A percentile compares a stretch with the other conserved stretches of the same genome.
phyloP scores from a whole-genome alignment of 2,888 invertebrate genomes.

The Platycheirus albimanus region DNA sequence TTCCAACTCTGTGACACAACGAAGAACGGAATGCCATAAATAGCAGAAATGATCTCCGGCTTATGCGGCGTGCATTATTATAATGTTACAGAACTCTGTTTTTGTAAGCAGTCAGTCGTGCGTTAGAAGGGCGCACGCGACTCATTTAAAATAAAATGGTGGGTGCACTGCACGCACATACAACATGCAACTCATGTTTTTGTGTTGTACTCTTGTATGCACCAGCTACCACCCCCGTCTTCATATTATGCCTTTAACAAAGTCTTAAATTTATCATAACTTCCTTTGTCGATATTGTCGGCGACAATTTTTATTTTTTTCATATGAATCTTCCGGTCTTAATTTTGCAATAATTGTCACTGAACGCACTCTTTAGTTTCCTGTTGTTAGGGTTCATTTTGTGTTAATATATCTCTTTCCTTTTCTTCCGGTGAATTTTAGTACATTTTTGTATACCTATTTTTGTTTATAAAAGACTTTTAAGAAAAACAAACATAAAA shows the following conservation, averaged over 20 bases:
- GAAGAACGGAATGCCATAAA: conserved; percentile 62
- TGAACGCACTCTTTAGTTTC: conserved; percentile 9
- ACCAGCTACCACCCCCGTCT: not conserved
- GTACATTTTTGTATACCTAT: too few species aligned
- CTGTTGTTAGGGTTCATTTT: not conserved
- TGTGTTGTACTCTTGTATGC: too few species aligned
- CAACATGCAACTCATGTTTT: too few species aligned
- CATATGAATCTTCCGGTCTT: conserved; percentile 46
- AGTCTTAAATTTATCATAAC: conserved; percentile 31
- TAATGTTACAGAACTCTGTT: not conserved
- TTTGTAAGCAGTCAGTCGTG: conserved; percentile 22
- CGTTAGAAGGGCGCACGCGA: conserved; percentile 58
- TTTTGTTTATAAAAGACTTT: conserved; percentile 11
- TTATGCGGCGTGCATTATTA: conserved; percentile 19
- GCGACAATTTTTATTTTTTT: too few species aligned
- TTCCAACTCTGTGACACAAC: conserved; percentile 54
- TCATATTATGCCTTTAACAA: not conserved
- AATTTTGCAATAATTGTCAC: conserved; percentile 41
- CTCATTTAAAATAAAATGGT: conserved; percentile 46
- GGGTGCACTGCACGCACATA: conserved; percentile 7
- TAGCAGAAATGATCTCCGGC: conserved; percentile 52
- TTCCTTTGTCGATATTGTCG: conserved; percentile 7
- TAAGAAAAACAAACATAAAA: not conserved
- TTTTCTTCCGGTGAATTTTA: not conserved
- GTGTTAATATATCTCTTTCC: not conserved